phyloP scores from a whole-genome alignment of 2,113 vertebrate genomes.

The Coryphaenoides rupestris region DNA sequence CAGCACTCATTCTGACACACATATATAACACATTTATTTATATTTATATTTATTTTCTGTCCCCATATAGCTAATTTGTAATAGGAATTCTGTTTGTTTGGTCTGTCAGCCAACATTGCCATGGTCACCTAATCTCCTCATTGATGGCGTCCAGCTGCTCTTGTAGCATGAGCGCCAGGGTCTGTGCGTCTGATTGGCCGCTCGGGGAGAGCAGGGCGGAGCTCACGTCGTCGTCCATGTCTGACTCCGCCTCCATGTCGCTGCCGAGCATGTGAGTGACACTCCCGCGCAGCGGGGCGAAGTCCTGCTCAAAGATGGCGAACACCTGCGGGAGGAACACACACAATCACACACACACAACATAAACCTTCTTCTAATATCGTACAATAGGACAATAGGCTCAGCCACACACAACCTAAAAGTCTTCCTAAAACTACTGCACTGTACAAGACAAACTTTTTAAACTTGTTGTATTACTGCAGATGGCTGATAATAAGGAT shows the following conservation, averaged over 20 bases:
- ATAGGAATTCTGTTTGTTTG: not conserved
- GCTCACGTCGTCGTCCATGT: conserved; percentile 87
- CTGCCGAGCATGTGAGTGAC: conserved; percentile 83
- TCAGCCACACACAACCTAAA: too few relatives aligned
- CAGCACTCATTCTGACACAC: too few relatives aligned
- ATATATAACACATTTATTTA: too few relatives aligned
- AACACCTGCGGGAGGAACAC: conserved; percentile 49
- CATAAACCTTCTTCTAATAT: too few relatives aligned
- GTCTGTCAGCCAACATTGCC: not conserved
- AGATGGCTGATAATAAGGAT: too few relatives aligned
- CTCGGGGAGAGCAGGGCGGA: conserved; percentile 85
- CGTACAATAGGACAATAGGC: too few relatives aligned
- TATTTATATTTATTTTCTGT: not conserved
- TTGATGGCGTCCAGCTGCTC: conserved; percentile 97
- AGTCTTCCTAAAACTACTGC: too few relatives aligned
- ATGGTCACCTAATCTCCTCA: conserved; percentile 88
- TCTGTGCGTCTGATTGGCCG: conserved; percentile 92
- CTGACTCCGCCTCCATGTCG: conserved; percentile 85
- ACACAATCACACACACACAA: not conserved
- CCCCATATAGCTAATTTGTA: not conserved
- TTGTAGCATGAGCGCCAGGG: conserved; percentile 93
- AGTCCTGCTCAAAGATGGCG: conserved; percentile 80
- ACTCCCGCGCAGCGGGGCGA: conserved; percentile 77
- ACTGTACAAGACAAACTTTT: too few relatives aligned
- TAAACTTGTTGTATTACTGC: too few relatives aligned